Base-by-base conservation (phyloP, 2,113 vertebrate species). In the Catagonus wagneri region DNA sequence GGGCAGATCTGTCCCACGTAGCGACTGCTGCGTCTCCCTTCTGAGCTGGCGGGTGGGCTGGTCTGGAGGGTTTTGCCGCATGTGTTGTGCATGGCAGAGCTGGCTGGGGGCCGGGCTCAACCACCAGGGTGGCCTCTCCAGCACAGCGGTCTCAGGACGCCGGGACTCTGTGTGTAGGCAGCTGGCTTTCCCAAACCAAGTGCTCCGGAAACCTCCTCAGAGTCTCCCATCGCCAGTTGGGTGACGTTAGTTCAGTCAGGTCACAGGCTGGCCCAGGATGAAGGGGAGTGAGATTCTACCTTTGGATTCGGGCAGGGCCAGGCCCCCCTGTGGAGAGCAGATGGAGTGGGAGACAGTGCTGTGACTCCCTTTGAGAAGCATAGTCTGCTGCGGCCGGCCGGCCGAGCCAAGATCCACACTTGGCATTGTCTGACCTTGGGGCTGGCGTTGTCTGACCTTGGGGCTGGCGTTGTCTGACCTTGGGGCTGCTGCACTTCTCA, bases 61-160 rank as follows among this genome's bases (percentile, higher is more conserved):
- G 29, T 7, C 23, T 34, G 23, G 50, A 68, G 23, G 32, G 39
- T 34, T 60, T 86, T 1, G 3, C 39, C 12, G 2, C 2, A 0
- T 1, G 1, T 60, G n/a, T 36, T 15, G 10, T 52, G 27, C 0
- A 0, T 16, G 27, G 61, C 63, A 14, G 63, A 8, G 63, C 16
- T 1, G 13, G 11, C 61, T 1, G 12, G 32, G 20, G 44, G 32
- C 1, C 2, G 61, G 32, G 2, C 10, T 50, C 32, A 25, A 54
- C 23, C 2, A 1, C 10, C 17, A 7, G 39, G 19, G 4, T 32
- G 63, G 52, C 9, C 4, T 32, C 52, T n/a, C 39, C 20, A 27
- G 72, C 22, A 3, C 0, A 29, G 58, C 0, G 1, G 50, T 29
- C n/a, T 34, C 50, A 36, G 17, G 25, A 10, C 23, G 5, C 4